phyloP scores from a whole-genome alignment of 2,113 vertebrate species.

The Cebidichthys violaceus region DNA sequence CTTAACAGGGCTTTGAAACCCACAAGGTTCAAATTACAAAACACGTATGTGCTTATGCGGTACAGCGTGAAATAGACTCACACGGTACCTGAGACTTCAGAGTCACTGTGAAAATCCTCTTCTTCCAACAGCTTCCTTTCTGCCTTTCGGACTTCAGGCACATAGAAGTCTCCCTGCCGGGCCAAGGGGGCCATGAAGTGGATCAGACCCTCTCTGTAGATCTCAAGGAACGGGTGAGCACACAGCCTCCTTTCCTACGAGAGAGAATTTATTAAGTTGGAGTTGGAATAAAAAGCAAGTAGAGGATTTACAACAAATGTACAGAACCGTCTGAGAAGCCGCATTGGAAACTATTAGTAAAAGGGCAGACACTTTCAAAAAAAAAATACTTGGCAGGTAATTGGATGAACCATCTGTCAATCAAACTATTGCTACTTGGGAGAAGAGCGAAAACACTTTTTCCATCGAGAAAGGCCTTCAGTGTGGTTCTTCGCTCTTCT shows the following conservation, averaged over 20 bases:
- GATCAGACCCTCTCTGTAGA: slow-evolving; percentile 90
- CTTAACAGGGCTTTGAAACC: background rate
- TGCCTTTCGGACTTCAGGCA: slow-evolving; percentile 89
- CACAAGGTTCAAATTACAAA: background rate
- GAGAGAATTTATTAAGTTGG: background rate
- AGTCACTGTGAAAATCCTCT: slow-evolving; percentile 79
- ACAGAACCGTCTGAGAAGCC: background rate
- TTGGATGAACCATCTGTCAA: background rate
- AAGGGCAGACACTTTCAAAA: background rate
- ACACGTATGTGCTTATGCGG: background rate
- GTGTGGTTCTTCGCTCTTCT: background rate
- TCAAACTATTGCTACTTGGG: background rate
- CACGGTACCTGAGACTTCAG: slow-evolving; percentile 87
- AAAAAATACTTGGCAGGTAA: background rate
- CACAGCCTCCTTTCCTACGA: slow-evolving; percentile 91
- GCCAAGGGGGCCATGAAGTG: slow-evolving; percentile 91
- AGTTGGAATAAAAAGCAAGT: background rate
- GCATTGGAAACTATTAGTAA: too few relatives aligned
- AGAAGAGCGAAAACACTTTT: background rate
- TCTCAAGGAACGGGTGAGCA: slow-evolving; percentile 92
- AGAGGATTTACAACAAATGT: background rate
- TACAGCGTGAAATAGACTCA: background rate
- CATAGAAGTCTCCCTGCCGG: slow-evolving; percentile 93
- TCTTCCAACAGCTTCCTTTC: slow-evolving; percentile 78
- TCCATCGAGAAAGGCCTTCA: background rate